phyloP scores from a whole-genome alignment of 2,113 vertebrate genomes.

The Platichthys flesus region DNA sequence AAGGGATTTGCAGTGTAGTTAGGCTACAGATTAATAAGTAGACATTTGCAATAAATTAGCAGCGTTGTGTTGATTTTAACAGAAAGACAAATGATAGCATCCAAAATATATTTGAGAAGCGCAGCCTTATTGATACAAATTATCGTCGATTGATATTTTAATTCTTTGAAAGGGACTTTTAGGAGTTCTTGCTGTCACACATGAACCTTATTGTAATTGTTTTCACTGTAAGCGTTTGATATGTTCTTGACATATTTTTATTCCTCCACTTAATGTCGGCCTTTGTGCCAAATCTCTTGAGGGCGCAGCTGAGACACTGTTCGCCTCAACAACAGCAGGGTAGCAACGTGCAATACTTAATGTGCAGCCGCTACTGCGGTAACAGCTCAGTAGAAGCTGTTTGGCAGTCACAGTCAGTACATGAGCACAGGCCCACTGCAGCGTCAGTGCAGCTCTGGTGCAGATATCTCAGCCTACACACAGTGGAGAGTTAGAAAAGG shows the following conservation, averaged over 20 bases:
- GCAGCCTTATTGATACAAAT: not conserved
- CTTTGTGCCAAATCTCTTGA: slow-evolving; percentile 20
- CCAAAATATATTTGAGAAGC: not conserved
- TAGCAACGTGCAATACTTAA: not conserved
- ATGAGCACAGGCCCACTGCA: not conserved
- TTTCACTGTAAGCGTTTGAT: not conserved
- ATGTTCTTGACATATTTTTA: slow-evolving; percentile 2
- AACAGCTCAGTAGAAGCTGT: slow-evolving; percentile 2
- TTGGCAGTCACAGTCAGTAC: not conserved
- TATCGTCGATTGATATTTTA: not conserved
- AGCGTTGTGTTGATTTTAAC: not conserved
- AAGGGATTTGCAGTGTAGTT: not conserved
- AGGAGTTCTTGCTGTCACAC: not conserved
- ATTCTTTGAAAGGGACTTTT: not conserved
- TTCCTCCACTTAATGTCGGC: not conserved
- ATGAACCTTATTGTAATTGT: not conserved
- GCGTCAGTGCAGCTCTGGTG: slow-evolving; percentile 7
- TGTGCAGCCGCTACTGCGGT: slow-evolving; percentile 11
- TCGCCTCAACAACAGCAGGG: slow-evolving; percentile 24
- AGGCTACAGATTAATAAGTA: not conserved
- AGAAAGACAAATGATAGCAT: not conserved
- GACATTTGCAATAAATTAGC: not conserved
- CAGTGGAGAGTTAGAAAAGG: slow-evolving; percentile 22
- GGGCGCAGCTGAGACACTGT: slow-evolving; percentile 14
- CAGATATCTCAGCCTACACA: not conserved